A percentile compares a stretch with the other conserved stretches of the same genome.
These are phyloP conservation scores for Manduca sexta DNA, from an alignment of 1,140 invertebrate species.

Conservation along the genomic window DNA sequence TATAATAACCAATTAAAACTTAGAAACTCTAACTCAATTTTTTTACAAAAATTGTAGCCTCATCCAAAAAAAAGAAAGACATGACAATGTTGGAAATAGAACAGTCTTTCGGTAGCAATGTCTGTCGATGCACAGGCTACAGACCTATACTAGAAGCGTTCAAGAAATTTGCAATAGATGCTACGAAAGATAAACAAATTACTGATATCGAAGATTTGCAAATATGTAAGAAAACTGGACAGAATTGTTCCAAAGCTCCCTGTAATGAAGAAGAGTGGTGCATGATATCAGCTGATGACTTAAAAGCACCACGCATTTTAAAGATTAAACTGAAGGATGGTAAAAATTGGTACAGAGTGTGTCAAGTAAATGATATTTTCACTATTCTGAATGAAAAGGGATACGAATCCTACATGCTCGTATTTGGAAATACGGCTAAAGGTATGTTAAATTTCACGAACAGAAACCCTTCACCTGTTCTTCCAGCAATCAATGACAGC, in stretches of 20 bases:
- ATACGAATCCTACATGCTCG: too few relatives aligned
- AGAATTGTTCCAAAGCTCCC: slow-evolving; percentile 40
- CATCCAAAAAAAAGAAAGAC: too few relatives aligned
- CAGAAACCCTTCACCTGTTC: too few relatives aligned
- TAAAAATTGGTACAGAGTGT: slow-evolving; percentile 64
- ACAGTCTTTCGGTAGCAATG: slow-evolving; percentile 80
- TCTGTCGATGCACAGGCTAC: slow-evolving; percentile 88
- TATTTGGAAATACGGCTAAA: too few relatives aligned
- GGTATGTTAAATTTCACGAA: too few relatives aligned
- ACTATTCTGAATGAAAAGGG: too few relatives aligned
- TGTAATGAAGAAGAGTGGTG: slow-evolving; percentile 28
- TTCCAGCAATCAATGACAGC: too few relatives aligned
- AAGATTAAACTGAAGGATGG: slow-evolving; percentile 23
- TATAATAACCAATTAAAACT: too few relatives aligned
- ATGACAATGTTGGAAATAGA: slow-evolving; percentile 78
- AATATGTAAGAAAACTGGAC: slow-evolving; percentile 33
- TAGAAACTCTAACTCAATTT: too few relatives aligned
- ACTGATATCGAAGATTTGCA: slow-evolving; percentile 47
- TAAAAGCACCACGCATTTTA: slow-evolving; percentile 17
- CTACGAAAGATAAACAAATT: slow-evolving; percentile 10
- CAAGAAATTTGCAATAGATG: slow-evolving; percentile 75
- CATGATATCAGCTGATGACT: slow-evolving; percentile 13
- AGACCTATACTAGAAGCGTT: slow-evolving; percentile 85
- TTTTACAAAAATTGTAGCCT: too few relatives aligned
- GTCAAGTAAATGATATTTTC: slow-evolving; percentile 58